These are phyloP conservation scores for Monodelphis domestica DNA, from an alignment of 2,797 vertebrate species.

Conservation along the genomic window DNA sequence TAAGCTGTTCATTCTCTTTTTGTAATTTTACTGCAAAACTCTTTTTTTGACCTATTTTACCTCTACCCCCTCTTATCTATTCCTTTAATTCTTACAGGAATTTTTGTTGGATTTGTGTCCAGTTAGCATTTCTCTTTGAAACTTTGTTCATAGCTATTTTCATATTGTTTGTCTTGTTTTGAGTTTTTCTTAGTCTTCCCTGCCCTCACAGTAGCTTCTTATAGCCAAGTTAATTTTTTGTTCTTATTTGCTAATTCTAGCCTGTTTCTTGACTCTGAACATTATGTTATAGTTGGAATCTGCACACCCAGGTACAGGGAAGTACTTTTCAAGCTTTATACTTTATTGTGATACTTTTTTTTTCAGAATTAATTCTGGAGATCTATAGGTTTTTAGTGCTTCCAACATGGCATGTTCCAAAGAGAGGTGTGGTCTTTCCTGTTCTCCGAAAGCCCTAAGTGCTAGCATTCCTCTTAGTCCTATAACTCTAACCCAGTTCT, in stretches of 20 bases:
- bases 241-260: neutral
- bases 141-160: neutral
- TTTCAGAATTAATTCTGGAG: neutral
- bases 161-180: neutral
- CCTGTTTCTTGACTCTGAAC: neutral
- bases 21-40: neutral
- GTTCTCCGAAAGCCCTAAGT: too few relatives aligned
- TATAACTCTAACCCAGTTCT: too few relatives aligned
- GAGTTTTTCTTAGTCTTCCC: neutral
- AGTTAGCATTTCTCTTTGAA: neutral
- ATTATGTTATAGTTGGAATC: neutral
- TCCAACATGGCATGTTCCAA: neutral
- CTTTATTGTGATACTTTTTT: neutral
- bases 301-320: neutral
- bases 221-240: too few relatives aligned
- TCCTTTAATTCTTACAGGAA: neutral
- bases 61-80: neutral
- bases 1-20: neutral
- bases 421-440: neutral
- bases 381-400: neutral
- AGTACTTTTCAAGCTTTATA: neutral
- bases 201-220: neutral
- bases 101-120: neutral
- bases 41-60: neutral
- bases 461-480: too few relatives aligned